phyloP scores from a whole-genome alignment of 2,888 invertebrate genomes.

The Zonitis immaculata region DNA sequence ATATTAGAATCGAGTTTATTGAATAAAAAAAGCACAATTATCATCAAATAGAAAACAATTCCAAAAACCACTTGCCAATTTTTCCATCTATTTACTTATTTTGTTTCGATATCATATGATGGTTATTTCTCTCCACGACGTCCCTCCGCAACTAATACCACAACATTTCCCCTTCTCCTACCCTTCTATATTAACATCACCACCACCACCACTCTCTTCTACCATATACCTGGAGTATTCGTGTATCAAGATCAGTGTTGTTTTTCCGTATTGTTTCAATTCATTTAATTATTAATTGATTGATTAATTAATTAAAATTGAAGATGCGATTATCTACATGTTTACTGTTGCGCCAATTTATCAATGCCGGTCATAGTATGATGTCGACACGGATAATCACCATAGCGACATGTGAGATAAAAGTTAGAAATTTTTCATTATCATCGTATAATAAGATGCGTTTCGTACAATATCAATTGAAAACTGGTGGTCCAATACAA shows the following conservation, averaged over 20 bases:
- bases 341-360: not conserved
- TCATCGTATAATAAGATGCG: constrained; percentile 53
- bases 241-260: not conserved
- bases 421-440: constrained; percentile 37
- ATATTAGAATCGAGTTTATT: not conserved
- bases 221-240: not conserved
- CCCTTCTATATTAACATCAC: not conserved
- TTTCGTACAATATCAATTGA: constrained; percentile 64
- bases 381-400: no score
- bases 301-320: not conserved
- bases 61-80: not conserved
- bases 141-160: not conserved
- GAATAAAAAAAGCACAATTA: not conserved
- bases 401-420: not conserved
- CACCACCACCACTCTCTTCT: not conserved
- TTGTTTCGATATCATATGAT: not conserved
- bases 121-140: not conserved
- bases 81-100: not conserved
- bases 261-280: not conserved
- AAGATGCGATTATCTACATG: not conserved
- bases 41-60: not conserved
- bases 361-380: not conserved
- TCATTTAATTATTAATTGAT: not conserved
- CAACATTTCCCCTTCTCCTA: not conserved
- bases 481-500: constrained; percentile 57